Conservation (phyloP, 2,797 vertebrate genomes). For the Melanotaenia boesemani region DNA sequence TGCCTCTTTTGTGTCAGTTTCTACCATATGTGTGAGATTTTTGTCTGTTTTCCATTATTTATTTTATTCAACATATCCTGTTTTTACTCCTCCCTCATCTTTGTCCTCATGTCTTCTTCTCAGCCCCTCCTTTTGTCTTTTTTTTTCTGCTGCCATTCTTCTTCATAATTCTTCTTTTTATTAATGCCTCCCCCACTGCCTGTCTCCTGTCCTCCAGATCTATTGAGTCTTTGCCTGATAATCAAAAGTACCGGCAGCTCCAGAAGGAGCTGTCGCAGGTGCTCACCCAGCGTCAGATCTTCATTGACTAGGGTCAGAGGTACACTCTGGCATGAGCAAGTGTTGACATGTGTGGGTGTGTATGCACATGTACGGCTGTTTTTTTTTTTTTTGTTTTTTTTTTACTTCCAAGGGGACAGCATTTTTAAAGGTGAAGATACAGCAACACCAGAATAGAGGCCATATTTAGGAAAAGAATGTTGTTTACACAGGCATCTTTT, state of each 20-base stretch:
- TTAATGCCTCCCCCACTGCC: conserved; percentile 44
- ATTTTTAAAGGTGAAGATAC: background rate
- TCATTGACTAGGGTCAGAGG: conserved; percentile 97
- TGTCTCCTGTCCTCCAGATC: conserved; percentile 88
- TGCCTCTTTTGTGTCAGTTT: background rate
- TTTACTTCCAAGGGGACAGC: background rate
- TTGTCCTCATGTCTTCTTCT: background rate
- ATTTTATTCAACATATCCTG: background rate
- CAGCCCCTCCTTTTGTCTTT: conserved; percentile 10
- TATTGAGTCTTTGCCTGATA: conserved; percentile 98
- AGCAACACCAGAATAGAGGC: background rate
- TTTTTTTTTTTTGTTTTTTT: too few species aligned
- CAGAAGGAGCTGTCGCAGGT: conserved; percentile 99
- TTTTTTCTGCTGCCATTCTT: conserved; percentile 21
- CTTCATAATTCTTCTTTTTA: conserved; percentile 19
- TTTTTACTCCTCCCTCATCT: background rate
- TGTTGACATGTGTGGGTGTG: conserved; percentile 53
- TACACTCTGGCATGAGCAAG: conserved; percentile 84
- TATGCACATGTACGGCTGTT: background rate
- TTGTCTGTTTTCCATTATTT: background rate
- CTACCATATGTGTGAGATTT: background rate
- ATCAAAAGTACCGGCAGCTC: conserved; percentile 99
- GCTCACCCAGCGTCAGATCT: conserved; percentile 99
- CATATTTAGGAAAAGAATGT: background rate
- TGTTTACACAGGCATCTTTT: background rate